A percentile compares a stretch with the other conserved stretches of the same genome.
These are phyloP conservation scores for Anolis carolinensis DNA, from an alignment of 2,113 vertebrate genomes.

Conservation along the genomic window DNA sequence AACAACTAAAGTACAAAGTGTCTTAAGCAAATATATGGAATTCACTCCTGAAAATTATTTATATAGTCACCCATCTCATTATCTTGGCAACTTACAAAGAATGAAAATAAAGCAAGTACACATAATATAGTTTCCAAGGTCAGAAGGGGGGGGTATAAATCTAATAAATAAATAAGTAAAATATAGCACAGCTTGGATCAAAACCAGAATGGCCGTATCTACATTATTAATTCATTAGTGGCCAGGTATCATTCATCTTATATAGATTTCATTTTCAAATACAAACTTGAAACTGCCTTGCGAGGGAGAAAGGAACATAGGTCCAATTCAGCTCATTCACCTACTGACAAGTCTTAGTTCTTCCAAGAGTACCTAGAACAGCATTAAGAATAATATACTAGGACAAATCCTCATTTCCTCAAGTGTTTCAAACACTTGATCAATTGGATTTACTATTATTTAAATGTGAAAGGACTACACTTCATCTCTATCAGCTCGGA, in stretches of 20 bases:
- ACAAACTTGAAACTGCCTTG: background rate
- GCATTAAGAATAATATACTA: background rate
- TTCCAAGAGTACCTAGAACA: background rate
- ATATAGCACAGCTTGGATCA: background rate
- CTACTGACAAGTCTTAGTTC: background rate
- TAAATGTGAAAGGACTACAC: background rate
- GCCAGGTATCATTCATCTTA: background rate
- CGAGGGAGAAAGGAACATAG: background rate
- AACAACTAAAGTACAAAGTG: too few relatives aligned
- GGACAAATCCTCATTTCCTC: background rate
- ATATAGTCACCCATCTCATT: background rate
- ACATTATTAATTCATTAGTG: background rate
- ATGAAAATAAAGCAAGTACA: background rate
- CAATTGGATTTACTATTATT: background rate
- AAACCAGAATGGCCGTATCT: background rate
- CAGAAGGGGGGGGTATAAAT: too few relatives aligned
- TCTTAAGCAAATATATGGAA: background rate
- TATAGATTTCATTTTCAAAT: background rate
- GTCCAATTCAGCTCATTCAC: background rate
- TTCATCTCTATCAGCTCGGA: background rate
- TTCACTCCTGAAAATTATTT: background rate
- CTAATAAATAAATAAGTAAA: too few relatives aligned
- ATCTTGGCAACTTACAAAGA: background rate
- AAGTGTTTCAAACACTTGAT: background rate
- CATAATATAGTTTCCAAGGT: too few relatives aligned